Base-by-base conservation (phyloP, 2,797 vertebrate species). In the Peromyscus nudipes region DNA sequence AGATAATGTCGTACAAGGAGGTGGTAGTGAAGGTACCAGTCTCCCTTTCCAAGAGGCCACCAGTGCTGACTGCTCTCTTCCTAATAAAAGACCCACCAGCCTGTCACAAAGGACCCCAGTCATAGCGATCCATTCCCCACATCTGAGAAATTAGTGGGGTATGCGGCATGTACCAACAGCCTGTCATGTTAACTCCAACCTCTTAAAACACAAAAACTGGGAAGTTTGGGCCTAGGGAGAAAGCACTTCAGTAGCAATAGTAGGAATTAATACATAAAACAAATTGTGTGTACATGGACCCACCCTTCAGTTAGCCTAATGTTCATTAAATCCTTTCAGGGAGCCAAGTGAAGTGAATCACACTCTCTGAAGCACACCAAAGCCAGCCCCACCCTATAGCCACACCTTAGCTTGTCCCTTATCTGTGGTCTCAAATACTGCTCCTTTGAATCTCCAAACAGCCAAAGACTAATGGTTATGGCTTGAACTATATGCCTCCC, bases 1-100 rank as follows among this genome's bases (percentile, higher is more conserved):
- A 89, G 19, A 81, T 92, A 95, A 96, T 21, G 57, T 88, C 79
- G 71, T 79, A 75, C 43, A 60, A 79, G 80, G 91, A 89, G 21
- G 29, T 64, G 67, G 57, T 25, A 76, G 73, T 19, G 0, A 2
- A 84, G 71, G 25, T 62, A 76, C 80, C 73, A 11, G 0, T 89
- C 29, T 90, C 65, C 25, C 16, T 95, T 95, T 91, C 55, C 46
- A 89, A 6, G 4, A 93, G 49, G 37, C 73, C 57, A 52, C 57
- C 65, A 93, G 65, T 62, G 46, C 84, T 84, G 87, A 88, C 40
- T 49, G 91, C 52, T 86, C 49, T 94, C 55, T 86, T 93, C 49
- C 46, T 73, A 21, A 79, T 92, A 67, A 64, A n/a, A 89, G 82
- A 16, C 57, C 57, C 21, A 40, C 49, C 23, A 65, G 17, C 62